Conservation (phyloP, 2,888 invertebrate species). For the Nycteola revayana region DNA sequence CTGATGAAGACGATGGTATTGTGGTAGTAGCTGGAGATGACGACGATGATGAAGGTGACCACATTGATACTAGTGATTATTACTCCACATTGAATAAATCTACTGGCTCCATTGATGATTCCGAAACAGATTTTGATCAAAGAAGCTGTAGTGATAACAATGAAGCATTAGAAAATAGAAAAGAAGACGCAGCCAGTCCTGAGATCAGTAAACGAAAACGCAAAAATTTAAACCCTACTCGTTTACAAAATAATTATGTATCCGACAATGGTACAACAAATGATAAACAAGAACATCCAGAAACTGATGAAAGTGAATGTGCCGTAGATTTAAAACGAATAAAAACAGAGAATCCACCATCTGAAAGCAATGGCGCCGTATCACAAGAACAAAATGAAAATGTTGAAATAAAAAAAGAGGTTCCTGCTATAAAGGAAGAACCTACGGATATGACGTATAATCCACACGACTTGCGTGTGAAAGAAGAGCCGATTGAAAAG, state of each 20-base stretch:
- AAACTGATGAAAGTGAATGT: slow-evolving; percentile 45
- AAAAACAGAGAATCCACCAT: slow-evolving; percentile 50
- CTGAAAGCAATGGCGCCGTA: slow-evolving; percentile 23
- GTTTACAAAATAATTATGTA: slow-evolving; percentile 82
- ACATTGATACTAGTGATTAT: slow-evolving; percentile 70
- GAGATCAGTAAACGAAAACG: slow-evolving; percentile 90
- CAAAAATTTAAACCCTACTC: slow-evolving; percentile 93
- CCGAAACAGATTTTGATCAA: slow-evolving; percentile 72
- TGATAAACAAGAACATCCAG: slow-evolving; percentile 43
- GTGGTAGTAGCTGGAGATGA: slow-evolving; percentile 91
- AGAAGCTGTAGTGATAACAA: slow-evolving; percentile 68
- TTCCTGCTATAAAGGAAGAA: slow-evolving; percentile 50
- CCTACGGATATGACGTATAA: slow-evolving; percentile 46
- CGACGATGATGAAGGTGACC: slow-evolving; percentile 86
- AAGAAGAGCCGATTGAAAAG: slow-evolving; percentile 63
- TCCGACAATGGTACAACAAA: slow-evolving; percentile 40
- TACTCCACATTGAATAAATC: slow-evolving; percentile 68
- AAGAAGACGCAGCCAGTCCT: slow-evolving; percentile 76
- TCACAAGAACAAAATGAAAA: slow-evolving; percentile 32
- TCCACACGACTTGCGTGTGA: slow-evolving; percentile 61
- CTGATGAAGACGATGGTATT: slow-evolving; percentile 88
- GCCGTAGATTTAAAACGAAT: slow-evolving; percentile 63
- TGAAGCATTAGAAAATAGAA: slow-evolving; percentile 57
- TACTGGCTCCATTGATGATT: slow-evolving; percentile 64
- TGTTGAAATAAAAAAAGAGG: slow-evolving; percentile 58